A percentile compares a stretch with the other conserved stretches of the same genome.
Conservation (phyloP, 2,797 vertebrate genomes). For the Avahi laniger region DNA sequence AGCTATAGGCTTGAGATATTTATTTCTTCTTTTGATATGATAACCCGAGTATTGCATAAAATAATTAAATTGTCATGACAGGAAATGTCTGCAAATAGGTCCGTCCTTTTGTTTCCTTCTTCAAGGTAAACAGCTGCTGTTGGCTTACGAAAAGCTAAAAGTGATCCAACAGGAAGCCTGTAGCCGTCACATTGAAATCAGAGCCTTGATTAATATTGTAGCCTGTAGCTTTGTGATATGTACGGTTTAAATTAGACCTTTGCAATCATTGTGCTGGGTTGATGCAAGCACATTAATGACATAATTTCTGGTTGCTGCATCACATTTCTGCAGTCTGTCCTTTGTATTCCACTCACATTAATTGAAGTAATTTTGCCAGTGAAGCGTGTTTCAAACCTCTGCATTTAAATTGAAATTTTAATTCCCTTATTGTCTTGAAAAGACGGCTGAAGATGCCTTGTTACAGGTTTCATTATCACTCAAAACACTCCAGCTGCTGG, state of each 20-base stretch:
- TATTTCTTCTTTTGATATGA: slow-evolving; percentile 71
- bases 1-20: slow-evolving; percentile 66
- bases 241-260: slow-evolving; percentile 78
- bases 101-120: slow-evolving; percentile 78
- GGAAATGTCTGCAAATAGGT: slow-evolving; percentile 67
- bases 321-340: slow-evolving; percentile 82
- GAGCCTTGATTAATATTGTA: slow-evolving; percentile 79
- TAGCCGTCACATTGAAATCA: slow-evolving; percentile 63
- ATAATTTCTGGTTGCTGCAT: slow-evolving; percentile 84
- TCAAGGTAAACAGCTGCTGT: slow-evolving; percentile 79
- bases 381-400: slow-evolving; percentile 89
- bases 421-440: slow-evolving; percentile 90
- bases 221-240: slow-evolving; percentile 80
- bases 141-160: slow-evolving; percentile 72
- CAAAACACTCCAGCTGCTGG: slow-evolving; percentile 88
- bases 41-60: slow-evolving; percentile 69
- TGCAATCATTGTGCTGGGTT: slow-evolving; percentile 71
- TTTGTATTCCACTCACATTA: slow-evolving; percentile 90
- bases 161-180: slow-evolving; percentile 64
- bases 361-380: slow-evolving; percentile 91
- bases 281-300: slow-evolving; percentile 82
- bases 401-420: slow-evolving; percentile 93
- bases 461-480: slow-evolving; percentile 92
- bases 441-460: slow-evolving; percentile 87
- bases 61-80: slow-evolving; percentile 79